Evolutionary conservation across 92 coral and sea anemone species (phyloP).

Genomic region (Siderastrea radians): DNA sequence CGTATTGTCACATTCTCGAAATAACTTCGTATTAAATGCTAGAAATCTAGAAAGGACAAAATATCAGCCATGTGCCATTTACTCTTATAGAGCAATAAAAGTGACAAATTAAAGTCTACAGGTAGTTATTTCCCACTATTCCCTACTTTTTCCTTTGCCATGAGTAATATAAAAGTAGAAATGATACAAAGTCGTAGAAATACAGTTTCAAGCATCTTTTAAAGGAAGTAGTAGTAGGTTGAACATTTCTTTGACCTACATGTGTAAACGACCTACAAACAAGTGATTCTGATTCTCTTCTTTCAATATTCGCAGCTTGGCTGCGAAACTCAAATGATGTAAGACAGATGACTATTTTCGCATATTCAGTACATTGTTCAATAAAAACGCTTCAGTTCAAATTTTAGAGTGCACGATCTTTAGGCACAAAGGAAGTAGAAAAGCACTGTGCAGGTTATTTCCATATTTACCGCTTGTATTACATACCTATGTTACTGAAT

Average conservation of each 20-base stretch:
- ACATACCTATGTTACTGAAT: not conserved
- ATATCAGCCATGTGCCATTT: not conserved
- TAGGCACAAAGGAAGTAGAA: not conserved
- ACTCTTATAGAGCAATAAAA: too few relatives aligned
- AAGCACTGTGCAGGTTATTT: not conserved
- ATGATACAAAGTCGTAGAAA: slow-evolving; percentile 17
- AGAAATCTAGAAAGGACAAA: not conserved
- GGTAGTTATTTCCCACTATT: not conserved
- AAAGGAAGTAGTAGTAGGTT: not conserved
- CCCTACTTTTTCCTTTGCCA: not conserved
- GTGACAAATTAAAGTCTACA: too few relatives aligned
- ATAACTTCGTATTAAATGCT: not conserved
- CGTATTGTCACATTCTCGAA: not conserved
- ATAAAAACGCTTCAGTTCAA: not conserved
- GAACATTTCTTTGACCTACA: not conserved
- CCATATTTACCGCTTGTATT: not conserved
- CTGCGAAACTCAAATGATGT: not conserved
- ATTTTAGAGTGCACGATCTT: not conserved
- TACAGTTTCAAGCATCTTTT: not conserved
- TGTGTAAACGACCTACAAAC: not conserved
- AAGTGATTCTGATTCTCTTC: not conserved
- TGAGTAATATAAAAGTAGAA: not conserved
- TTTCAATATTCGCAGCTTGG: slow-evolving; percentile 5
- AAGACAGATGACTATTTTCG: not conserved
- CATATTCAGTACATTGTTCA: not conserved